Evolutionary conservation across 2,888 invertebrate species (phyloP).

Genomic region (Drosophila recens): DNA sequence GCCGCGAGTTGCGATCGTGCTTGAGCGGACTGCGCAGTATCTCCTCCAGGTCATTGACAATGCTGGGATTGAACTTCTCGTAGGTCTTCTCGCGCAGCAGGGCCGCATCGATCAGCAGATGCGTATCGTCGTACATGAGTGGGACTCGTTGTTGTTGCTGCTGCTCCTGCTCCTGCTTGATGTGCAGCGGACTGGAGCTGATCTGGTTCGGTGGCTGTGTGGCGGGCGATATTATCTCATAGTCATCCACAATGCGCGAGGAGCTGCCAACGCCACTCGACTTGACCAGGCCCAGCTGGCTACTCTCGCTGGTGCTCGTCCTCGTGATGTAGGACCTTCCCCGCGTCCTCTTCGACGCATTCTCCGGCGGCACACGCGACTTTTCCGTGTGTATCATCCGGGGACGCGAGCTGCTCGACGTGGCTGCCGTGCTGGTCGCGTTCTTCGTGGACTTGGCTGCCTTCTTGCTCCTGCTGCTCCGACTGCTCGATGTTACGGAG

Average conservation of each 20-base stretch:
- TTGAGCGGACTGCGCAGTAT: constrained; percentile 84
- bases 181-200: constrained; percentile 82
- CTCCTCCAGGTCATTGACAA: constrained; percentile 85
- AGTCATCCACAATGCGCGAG: constrained; percentile 81
- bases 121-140: constrained; percentile 83
- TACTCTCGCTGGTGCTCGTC: constrained; percentile 62
- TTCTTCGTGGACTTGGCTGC: constrained; percentile 42
- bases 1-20: constrained; percentile 75
- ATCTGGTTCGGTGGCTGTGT: constrained; percentile 83
- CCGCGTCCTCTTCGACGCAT: constrained; percentile 86
- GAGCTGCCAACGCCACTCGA: constrained; percentile 52
- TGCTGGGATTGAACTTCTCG: constrained; percentile 83
- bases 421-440: constrained; percentile 10
- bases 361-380: constrained; percentile 85
- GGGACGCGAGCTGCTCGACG: constrained; percentile 86
- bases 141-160: constrained; percentile 63
- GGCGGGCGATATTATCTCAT: constrained; percentile 83
- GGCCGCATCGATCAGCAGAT: constrained; percentile 80
- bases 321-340: constrained; percentile 87
- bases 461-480: constrained; percentile 57
- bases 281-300: constrained; percentile 63
- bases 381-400: constrained; percentile 93
- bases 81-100: constrained; percentile 81
- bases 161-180: constrained; percentile 76
- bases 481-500: constrained; percentile 47